These are phyloP conservation scores for Chouioia cunea DNA, from an alignment of 2,888 invertebrate species.

Conservation along the genomic window DNA sequence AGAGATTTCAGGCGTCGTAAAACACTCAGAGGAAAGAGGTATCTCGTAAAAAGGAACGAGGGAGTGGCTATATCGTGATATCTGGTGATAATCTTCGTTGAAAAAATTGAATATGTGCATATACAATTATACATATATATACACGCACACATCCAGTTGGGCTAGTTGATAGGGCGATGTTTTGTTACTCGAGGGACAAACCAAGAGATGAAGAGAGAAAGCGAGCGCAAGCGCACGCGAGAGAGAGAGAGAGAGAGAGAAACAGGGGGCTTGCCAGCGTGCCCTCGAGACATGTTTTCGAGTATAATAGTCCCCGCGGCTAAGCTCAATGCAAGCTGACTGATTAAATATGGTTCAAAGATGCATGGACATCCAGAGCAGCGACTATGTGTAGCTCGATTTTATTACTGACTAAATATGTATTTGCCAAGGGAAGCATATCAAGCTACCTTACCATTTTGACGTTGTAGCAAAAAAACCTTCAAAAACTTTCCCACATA, in stretches of 20 bases:
- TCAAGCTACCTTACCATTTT: too few relatives aligned
- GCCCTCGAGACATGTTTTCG: constrained; percentile 31
- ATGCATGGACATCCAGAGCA: too few relatives aligned
- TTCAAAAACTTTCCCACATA: too few relatives aligned
- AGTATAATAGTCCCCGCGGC: constrained; percentile 29
- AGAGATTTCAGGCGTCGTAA: constrained; percentile 7
- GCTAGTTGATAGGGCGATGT: constrained; percentile 33
- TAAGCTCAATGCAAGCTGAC: constrained; percentile 17
- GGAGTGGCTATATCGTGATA: constrained; percentile 32
- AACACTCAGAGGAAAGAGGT: constrained; percentile 3
- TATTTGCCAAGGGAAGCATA: too few relatives aligned
- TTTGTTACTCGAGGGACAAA: constrained; percentile 26
- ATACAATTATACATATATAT: background rate
- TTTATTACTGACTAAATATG: too few relatives aligned
- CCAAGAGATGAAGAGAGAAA: constrained; percentile 17
- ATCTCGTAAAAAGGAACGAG: background rate
- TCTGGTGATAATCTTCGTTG: constrained; percentile 25
- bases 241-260: constrained; percentile 14
- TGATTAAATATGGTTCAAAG: constrained; percentile 40
- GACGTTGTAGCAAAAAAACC: too few relatives aligned
- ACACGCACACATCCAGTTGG: background rate
- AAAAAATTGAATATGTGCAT: constrained; percentile 40
- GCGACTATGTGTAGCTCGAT: too few relatives aligned
- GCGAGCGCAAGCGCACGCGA: too few relatives aligned
- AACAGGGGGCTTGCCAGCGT: background rate